phyloP scores from a whole-genome alignment of 1,140 invertebrate genomes.

The Leptinotarsa undecemlineata region DNA sequence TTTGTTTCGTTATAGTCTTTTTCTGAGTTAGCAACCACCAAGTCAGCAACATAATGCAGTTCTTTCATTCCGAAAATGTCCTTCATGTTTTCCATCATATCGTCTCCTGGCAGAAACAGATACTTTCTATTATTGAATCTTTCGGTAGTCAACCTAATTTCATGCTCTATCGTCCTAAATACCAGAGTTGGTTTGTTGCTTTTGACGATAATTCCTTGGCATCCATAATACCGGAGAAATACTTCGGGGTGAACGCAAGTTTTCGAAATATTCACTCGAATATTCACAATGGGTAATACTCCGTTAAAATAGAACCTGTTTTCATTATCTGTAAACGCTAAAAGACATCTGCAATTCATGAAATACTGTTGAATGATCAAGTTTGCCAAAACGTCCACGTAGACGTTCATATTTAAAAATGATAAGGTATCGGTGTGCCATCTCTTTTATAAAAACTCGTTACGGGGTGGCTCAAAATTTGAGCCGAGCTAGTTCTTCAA shows the following conservation, averaged over 20 bases:
- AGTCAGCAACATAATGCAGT: constrained; percentile 38
- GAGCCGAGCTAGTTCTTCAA: too few species aligned
- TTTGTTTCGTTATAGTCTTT: background rate
- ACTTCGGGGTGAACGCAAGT: constrained; percentile 23
- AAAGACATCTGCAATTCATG: constrained; percentile 33
- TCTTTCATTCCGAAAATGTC: constrained; percentile 35
- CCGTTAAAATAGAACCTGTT: constrained; percentile 33
- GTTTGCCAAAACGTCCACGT: constrained; percentile 26
- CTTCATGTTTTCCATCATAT: constrained; percentile 21
- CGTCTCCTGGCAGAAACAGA: constrained; percentile 32
- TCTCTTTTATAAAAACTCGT: too few species aligned
- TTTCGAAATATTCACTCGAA: constrained; percentile 12
- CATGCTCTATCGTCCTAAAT: constrained; percentile 38
- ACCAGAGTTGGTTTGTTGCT: constrained; percentile 22
- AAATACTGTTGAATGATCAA: constrained; percentile 41
- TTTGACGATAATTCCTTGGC: constrained; percentile 42
- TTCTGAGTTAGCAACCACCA: constrained; percentile 31
- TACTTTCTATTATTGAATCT: constrained; percentile 45
- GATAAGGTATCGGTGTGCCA: too few species aligned
- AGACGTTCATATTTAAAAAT: constrained; percentile 9
- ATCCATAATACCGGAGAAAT: constrained; percentile 41
- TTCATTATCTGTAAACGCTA: constrained; percentile 35
- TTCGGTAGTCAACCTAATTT: constrained; percentile 36
- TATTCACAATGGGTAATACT: constrained; percentile 29
- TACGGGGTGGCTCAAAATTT: too few species aligned